Conservation (phyloP, 2,797 vertebrate genomes). For the Psittacula derbiana region DNA sequence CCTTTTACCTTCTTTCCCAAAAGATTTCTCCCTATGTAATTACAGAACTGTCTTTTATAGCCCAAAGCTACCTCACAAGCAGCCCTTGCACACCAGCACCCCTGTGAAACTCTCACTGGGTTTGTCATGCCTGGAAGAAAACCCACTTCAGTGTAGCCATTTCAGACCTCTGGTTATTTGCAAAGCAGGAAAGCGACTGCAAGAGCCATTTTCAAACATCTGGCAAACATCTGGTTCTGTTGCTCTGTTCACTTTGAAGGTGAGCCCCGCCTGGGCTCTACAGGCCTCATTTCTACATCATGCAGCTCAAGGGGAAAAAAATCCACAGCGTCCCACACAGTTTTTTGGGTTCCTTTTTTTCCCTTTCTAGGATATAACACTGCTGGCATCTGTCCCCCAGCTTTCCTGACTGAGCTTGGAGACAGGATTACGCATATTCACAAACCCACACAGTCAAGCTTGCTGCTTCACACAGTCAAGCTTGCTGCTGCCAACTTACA, state of each 20-base stretch:
- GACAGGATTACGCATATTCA: slow-evolving; percentile 52
- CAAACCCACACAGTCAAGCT: slow-evolving; percentile 54
- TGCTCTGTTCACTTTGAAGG: background rate
- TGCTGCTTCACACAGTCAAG: slow-evolving; percentile 10
- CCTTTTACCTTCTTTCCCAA: background rate
- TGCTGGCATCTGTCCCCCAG: slow-evolving; percentile 53
- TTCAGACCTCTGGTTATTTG: background rate
- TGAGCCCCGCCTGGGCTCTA: background rate
- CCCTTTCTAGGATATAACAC: slow-evolving; percentile 57
- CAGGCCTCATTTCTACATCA: background rate
- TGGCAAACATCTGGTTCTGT: background rate
- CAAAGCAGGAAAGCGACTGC: background rate
- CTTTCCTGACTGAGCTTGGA: slow-evolving; percentile 41
- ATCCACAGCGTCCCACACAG: slow-evolving; percentile 26
- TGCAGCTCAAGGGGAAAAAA: background rate
- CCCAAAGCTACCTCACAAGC: background rate
- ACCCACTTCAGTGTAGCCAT: background rate
- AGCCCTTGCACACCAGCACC: background rate
- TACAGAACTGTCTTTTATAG: background rate
- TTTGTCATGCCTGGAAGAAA: background rate
- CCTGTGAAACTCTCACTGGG: background rate
- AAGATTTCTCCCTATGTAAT: background rate
- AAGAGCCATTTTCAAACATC: background rate
- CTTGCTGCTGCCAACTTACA: slow-evolving; percentile 51
- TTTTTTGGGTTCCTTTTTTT: slow-evolving; percentile 8